Conservation (phyloP, 2,888 invertebrate species). For the Perdita meconis region DNA sequence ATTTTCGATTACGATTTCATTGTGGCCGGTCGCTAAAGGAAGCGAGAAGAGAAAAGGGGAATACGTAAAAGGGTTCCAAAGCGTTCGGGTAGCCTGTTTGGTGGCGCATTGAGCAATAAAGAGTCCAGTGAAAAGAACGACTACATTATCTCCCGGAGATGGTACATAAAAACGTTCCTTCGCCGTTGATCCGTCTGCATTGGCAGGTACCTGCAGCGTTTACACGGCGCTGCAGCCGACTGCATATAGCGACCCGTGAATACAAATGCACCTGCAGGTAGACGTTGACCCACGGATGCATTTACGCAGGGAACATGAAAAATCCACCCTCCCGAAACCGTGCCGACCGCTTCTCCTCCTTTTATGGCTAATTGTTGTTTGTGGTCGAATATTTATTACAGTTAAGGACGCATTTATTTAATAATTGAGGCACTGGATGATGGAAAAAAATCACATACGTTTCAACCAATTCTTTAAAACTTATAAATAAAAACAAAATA, state of each 20-base stretch:
- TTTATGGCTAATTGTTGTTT: not conserved
- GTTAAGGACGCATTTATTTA: too few species aligned
- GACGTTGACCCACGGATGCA: constrained; percentile 49
- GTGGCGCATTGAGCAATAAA: constrained; percentile 20
- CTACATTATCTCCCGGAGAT: constrained; percentile 52
- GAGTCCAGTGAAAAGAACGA: constrained; percentile 45
- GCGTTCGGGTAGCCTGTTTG: constrained; percentile 21
- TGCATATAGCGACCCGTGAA: constrained; percentile 55
- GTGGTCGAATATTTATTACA: not conserved
- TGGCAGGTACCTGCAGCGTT: constrained; percentile 65
- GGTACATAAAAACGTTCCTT: constrained; percentile 51
- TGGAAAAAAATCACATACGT: too few species aligned
- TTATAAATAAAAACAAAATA: too few species aligned
- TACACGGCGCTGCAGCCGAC: constrained; percentile 58
- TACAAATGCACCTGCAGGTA: constrained; percentile 61
- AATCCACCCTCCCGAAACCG: constrained; percentile 27
- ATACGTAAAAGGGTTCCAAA: constrained; percentile 19
- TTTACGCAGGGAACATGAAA: constrained; percentile 52
- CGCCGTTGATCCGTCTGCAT: constrained; percentile 53
- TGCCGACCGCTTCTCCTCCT: too few species aligned
- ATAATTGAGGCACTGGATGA: too few species aligned
- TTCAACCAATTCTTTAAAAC: too few species aligned
- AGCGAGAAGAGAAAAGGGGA: not conserved
- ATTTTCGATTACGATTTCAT: constrained; percentile 8
- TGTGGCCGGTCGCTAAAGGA: not conserved